phyloP scores from a whole-genome alignment of 2,888 invertebrate species.

The Diploptera punctata region DNA sequence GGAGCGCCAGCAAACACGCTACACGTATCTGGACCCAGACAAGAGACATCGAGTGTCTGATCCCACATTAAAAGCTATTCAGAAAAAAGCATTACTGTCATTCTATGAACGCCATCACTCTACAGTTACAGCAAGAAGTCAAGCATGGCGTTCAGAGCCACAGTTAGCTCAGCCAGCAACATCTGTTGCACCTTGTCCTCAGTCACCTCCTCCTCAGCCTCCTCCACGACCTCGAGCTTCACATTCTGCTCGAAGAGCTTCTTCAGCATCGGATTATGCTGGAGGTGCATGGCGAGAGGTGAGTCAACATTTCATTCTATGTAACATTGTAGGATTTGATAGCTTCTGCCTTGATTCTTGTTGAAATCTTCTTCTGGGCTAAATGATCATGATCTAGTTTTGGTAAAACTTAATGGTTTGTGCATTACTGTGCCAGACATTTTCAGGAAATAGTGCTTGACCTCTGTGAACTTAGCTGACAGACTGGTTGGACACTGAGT shows the following conservation, averaged over 20 bases:
- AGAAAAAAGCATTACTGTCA: constrained; percentile 81
- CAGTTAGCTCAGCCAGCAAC: constrained; percentile 55
- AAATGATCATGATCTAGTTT: no score
- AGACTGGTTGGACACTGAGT: no score
- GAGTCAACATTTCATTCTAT: no score
- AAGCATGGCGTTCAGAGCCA: constrained; percentile 65
- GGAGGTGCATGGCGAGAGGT: constrained; percentile 45
- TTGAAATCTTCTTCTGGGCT: no score
- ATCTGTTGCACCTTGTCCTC: constrained; percentile 28
- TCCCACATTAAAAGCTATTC: constrained; percentile 77
- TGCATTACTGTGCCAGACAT: no score
- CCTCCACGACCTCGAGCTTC: constrained; percentile 45
- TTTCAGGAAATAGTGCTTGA: no score
- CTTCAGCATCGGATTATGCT: constrained; percentile 72
- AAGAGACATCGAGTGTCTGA: constrained; percentile 73
- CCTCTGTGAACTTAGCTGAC: no score
- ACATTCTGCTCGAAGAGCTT: constrained; percentile 63
- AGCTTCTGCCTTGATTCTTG: neutral
- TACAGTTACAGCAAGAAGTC: constrained; percentile 45
- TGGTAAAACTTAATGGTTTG: no score
- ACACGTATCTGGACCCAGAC: constrained; percentile 74
- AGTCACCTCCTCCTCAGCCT: constrained; percentile 45
- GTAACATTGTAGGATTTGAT: neutral
- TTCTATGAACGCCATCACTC: constrained; percentile 77
- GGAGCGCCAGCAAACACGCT: constrained; percentile 64